A percentile compares a stretch with the other conserved stretches of the same genome.
These are phyloP conservation scores for Aspiorhynchus laticeps DNA, from an alignment of 2,113 vertebrate species.

Conservation along the genomic window DNA sequence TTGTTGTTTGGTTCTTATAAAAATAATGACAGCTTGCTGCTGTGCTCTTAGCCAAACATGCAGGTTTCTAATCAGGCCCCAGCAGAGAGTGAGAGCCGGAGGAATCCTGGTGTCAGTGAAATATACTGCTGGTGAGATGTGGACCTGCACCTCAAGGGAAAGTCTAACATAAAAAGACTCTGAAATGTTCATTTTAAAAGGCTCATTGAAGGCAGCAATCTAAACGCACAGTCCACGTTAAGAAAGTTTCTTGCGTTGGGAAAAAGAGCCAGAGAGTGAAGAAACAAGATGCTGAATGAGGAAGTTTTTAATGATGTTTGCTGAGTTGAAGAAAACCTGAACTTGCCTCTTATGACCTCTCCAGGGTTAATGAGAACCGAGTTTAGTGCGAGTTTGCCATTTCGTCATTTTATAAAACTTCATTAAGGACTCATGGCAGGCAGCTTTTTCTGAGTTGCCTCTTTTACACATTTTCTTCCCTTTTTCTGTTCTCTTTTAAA, in stretches of 20 bases:
- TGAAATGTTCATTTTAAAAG: slow-evolving; percentile 84
- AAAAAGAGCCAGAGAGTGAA: slow-evolving; percentile 51
- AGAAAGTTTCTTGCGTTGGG: slow-evolving; percentile 66
- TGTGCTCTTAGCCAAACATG: slow-evolving; percentile 60
- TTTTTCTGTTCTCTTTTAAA: neutral
- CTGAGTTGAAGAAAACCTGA: slow-evolving; percentile 35
- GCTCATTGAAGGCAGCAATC: slow-evolving; percentile 72
- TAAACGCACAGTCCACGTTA: slow-evolving; percentile 72
- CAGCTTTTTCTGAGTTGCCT: neutral
- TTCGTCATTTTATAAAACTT: slow-evolving; percentile 5
- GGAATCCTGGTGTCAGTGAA: slow-evolving; percentile 65
- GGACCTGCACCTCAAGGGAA: slow-evolving; percentile 75
- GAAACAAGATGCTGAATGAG: slow-evolving; percentile 23
- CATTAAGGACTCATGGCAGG: neutral
- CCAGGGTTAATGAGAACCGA: slow-evolving; percentile 52
- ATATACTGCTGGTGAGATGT: slow-evolving; percentile 77
- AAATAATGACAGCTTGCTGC: slow-evolving; percentile 70
- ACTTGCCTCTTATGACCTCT: slow-evolving; percentile 9
- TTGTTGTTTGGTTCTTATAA: slow-evolving; percentile 77
- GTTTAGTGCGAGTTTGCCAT: slow-evolving; percentile 31
- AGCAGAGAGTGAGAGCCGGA: slow-evolving; percentile 37
- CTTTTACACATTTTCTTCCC: neutral
- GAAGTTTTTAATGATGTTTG: slow-evolving; percentile 59
- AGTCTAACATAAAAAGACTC: slow-evolving; percentile 78
- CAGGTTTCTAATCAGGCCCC: slow-evolving; percentile 82